Conservation (phyloP, 2,113 vertebrate species). For the Pangasianodon gigas region DNA sequence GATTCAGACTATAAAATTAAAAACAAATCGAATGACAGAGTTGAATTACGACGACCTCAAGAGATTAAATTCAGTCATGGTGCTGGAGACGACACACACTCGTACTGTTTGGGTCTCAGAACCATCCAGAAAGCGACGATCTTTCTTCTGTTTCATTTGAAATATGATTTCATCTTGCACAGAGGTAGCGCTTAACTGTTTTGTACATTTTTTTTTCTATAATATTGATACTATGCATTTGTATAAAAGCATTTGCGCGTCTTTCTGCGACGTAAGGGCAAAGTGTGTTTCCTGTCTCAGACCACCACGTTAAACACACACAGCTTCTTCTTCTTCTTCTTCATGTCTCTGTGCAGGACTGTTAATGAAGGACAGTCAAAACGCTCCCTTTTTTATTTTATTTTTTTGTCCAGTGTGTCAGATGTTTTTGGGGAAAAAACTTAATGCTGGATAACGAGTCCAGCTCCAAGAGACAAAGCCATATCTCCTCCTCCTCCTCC, state of each 20-base stretch:
- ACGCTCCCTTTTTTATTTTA: not conserved
- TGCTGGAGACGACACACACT: conserved; percentile 5
- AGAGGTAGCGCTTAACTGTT: conserved; percentile 36
- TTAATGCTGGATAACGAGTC: conserved; percentile 54
- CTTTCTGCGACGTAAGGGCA: conserved; percentile 47
- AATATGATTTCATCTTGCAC: conserved; percentile 16
- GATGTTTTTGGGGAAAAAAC: conserved; percentile 22
- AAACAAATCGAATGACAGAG: not conserved
- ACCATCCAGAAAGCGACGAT: not conserved
- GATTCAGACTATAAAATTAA: not conserved
- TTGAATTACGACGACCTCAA: conserved; percentile 7
- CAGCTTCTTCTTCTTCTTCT: conserved; percentile 11
- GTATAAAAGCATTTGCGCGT: conserved; percentile 48
- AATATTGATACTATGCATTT: conserved; percentile 57
- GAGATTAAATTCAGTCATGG: conserved; percentile 12
- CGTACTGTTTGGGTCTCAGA: conserved; percentile 26
- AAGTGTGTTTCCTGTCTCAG: conserved; percentile 23
- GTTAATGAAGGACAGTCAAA: conserved; percentile 17
- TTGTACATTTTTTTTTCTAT: conserved; percentile 16
- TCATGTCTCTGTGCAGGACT: conserved; percentile 21
- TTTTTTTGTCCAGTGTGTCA: conserved; percentile 28
- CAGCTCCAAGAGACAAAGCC: conserved; percentile 71
- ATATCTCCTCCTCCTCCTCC: conserved; percentile 60
- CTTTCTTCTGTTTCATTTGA: conserved; percentile 14
- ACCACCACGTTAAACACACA: conserved; percentile 27